Evolutionary conservation across 2,888 invertebrate species (phyloP), one percentile per base, ranked within the genome.

Genomic region (Boloria euphrosyne): DNA sequence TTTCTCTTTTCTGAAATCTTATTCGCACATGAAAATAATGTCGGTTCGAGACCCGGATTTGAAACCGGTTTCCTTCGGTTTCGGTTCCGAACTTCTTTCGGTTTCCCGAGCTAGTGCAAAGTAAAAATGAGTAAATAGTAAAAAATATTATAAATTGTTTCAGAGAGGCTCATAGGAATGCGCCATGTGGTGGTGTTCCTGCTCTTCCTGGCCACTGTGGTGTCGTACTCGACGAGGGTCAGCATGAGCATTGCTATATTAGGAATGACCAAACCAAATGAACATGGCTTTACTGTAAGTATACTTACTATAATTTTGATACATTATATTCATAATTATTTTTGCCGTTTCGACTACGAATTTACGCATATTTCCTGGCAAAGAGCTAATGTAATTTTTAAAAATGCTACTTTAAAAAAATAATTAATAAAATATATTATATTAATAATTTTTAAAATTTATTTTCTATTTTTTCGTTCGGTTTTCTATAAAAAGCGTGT

Each of bases 241-340:
- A 94, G 94, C 80, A 93, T 95, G 85, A 95, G 95, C 60, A 94
- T 95, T 49, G 94, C 94, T 16, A 93, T 95, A 71, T 94, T 95
- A 2, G 95, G 95, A 53, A 95, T 95, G 95, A 94, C 94, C 4
- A 89, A 83, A 47, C 77, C 81, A 53, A 89, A 87, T 70, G 78
- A 78, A 63, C 80, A 85, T 52, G 81, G 80, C 2, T 80, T 80
- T 53, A 80, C 82, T 58, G 89, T 89, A 62, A 72, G 69, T 58
- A 38, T 44, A 38, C 13, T 17, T 16, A 7, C 53, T n/a, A 54
- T 38, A 18, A 31, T 51, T 46, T 46, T 44, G 47, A 27, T 54
- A 22, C 18, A 47, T 14, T 22, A 22, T 22, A 2, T 22, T 22
- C 22, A 22, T 22, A 22, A 22, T 22, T 22, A 22, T 22, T 22